Conservation (phyloP, 2,888 invertebrate species). For the Schizaphis graminum region DNA sequence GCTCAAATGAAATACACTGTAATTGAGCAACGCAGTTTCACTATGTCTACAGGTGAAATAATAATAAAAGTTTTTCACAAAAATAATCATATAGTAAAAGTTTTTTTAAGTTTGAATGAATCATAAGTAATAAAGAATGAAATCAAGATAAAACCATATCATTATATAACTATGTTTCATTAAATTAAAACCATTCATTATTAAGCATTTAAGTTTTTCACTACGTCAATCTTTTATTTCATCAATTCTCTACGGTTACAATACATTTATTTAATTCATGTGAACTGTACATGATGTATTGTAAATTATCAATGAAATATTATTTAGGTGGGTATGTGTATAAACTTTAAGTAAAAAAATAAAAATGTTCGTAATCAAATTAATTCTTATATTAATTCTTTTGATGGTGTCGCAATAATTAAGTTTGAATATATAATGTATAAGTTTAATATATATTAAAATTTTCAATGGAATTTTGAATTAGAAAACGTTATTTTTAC, state of each 20-base stretch:
- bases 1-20: constrained; percentile 6
- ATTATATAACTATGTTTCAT: background rate
- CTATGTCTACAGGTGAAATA: constrained; percentile 3
- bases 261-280: background rate
- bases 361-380: background rate
- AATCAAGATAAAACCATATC: background rate
- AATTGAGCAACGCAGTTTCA: constrained; percentile 45
- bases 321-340: background rate
- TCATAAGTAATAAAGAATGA: background rate
- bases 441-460: background rate
- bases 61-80: background rate
- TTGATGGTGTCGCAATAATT: background rate
- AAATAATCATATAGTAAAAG: constrained; percentile 9
- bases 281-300: background rate
- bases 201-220: background rate
- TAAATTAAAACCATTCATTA: background rate
- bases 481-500: background rate
- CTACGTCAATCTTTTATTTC: background rate
- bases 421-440: background rate
- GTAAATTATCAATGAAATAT: background rate
- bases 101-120: background rate
- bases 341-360: background rate
- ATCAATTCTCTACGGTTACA: background rate
- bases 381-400: no score
- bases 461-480: background rate